Evolutionary conservation across 2,113 vertebrate genomes (phyloP), one percentile per base, ranked within the genome.

Genomic region (Hemiprocne comata): DNA sequence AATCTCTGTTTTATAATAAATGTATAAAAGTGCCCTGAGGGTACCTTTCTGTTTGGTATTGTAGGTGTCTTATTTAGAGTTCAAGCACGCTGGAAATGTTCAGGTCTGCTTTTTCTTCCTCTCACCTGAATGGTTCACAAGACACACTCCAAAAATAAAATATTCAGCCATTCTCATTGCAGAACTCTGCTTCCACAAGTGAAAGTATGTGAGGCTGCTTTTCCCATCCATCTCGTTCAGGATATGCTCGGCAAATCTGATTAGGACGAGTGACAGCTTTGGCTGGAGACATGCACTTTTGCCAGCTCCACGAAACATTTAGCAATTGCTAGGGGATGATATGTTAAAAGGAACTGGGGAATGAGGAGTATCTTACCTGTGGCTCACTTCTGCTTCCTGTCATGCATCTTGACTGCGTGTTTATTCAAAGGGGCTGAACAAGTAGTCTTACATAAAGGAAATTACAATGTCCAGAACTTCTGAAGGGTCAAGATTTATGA

Each of bases 1-100:
- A 97, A 97, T 98, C 97, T 97, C 98, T 97, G 95, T 91, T 98
- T 97, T 97, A 96, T 98, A 97, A 97, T 97, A 97, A 97, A 97
- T 97, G 84, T 94, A 92, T 96, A 85, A 76, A 96, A 86, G 81
- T 93, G 69, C 97, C 98, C 96, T 70, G 62, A 36, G 92, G 96
- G 86, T 86, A 90, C 60, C 75, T 96, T 88, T 94, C 94, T 93
- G 95, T 94, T 98, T 97, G 92, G 85, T 97, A 46, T 96, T 97
- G 76, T 96, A 97, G 96, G 93, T 97, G 79, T 96, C 95, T 97
- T 91, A 90, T 66, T 90, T 96, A 92, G 84, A 97, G 93, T 94
- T 92, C 95, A 87, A 89, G 81, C n/a, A 69, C 94, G 89, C 94
- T 75, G 50, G 88, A 96, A 92, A 74, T 34, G 38, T 64, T 94